A percentile compares a stretch with the other conserved stretches of the same genome.
phyloP scores from a whole-genome alignment of 2,113 vertebrate genomes.

The Prolemur simus region DNA sequence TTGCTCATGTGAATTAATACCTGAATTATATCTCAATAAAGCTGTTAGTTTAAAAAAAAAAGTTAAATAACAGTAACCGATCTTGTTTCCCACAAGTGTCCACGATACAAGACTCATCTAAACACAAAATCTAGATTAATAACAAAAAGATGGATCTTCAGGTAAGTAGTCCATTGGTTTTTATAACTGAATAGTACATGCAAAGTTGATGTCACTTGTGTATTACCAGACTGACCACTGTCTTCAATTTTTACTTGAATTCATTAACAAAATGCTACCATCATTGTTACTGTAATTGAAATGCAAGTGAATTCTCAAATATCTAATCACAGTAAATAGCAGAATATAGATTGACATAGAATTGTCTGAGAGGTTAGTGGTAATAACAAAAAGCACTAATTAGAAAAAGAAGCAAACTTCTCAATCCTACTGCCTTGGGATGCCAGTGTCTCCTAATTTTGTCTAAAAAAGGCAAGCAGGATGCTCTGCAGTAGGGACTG shows the following conservation, averaged over 20 bases:
- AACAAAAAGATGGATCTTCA: background rate
- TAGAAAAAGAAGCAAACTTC: background rate
- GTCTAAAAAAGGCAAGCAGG: background rate
- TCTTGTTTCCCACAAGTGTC: background rate
- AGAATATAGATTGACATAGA: background rate
- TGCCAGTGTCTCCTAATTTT: background rate
- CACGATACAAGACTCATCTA: background rate
- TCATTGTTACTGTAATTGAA: background rate
- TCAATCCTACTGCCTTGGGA: background rate
- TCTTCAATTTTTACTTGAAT: background rate
- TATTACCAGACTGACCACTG: background rate
- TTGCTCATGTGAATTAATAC: background rate
- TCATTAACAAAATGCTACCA: background rate
- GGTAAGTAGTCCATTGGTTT: background rate
- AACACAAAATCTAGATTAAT: slow-evolving; percentile 3
- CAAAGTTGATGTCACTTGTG: background rate
- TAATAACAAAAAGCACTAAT: background rate
- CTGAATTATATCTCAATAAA: background rate
- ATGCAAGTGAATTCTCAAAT: background rate
- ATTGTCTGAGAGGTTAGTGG: background rate
- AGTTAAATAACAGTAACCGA: background rate
- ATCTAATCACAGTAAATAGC: background rate
- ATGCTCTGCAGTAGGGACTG: background rate
- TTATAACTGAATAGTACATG: background rate
- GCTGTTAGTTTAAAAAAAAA: background rate